Percentiles rank a stretch among this genome's conserved stretches.
phyloP scores from a whole-genome alignment of 2,888 invertebrate genomes.

The Caenorhabditis zanzibari region DNA sequence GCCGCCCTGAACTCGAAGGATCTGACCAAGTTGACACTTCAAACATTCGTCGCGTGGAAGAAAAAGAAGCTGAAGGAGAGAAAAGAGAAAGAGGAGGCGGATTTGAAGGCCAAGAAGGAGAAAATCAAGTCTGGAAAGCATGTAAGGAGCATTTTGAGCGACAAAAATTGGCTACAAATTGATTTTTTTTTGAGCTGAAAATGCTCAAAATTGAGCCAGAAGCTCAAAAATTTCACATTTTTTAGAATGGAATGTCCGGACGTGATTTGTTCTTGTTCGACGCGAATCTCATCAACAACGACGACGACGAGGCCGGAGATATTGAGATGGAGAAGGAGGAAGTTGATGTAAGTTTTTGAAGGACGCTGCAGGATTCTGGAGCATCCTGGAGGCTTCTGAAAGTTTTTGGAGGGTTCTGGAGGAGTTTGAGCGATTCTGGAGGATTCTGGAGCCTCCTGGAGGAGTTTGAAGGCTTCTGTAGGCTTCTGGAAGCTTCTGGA shows the following conservation, averaged over 20 bases:
- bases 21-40: slow-evolving; percentile 94
- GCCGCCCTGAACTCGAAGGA: slow-evolving; percentile 86
- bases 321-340: slow-evolving; percentile 84
- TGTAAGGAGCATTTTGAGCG: too few species aligned
- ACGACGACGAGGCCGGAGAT: slow-evolving; percentile 90
- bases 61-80: slow-evolving; percentile 90
- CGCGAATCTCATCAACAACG: slow-evolving; percentile 92
- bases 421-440: slow-evolving; percentile 2
- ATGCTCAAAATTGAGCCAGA: neutral
- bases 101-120: slow-evolving; percentile 89
- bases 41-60: slow-evolving; percentile 98
- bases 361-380: neutral
- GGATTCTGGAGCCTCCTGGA: neutral
- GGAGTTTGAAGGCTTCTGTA: neutral
- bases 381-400: neutral
- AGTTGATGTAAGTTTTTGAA: slow-evolving; percentile 66
- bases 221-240: too few species aligned
- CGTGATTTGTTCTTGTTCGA: slow-evolving; percentile 99
- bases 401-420: neutral
- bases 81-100: slow-evolving; percentile 89
- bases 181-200: neutral
- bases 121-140: slow-evolving; percentile 81
- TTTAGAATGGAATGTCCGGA: slow-evolving; percentile 92
- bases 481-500: neutral
- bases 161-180: too few species aligned